Evolutionary conservation across 2,113 vertebrate genomes (phyloP).

Genomic region (Rhabdomys dilectus): DNA sequence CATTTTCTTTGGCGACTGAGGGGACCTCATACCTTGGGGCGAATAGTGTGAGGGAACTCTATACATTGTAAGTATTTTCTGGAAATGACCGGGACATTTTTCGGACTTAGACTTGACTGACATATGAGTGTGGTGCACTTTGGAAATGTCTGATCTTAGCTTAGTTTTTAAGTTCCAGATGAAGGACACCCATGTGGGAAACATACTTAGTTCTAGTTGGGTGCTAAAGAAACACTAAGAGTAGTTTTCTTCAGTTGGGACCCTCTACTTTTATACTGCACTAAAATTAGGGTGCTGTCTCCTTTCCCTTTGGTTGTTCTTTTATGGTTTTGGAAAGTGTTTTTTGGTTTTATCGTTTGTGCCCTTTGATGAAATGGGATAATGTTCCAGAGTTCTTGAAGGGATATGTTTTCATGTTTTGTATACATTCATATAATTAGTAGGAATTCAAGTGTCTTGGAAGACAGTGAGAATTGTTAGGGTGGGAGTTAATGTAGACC

Average conservation of each 20-base stretch:
- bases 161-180: neutral
- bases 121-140: neutral
- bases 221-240: conserved; percentile 27
- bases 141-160: neutral
- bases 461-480: neutral
- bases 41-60: neutral
- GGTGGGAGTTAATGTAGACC: conserved; percentile 34
- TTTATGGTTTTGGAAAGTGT: conserved; percentile 29
- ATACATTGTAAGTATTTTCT: conserved; percentile 6
- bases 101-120: conserved; percentile 20
- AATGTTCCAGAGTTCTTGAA: neutral
- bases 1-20: neutral
- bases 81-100: neutral
- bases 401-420: neutral
- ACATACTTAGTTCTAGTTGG: neutral
- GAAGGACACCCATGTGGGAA: neutral
- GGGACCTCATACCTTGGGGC: neutral
- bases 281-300: neutral
- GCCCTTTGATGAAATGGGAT: conserved; percentile 1
- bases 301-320: neutral
- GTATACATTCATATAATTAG: neutral
- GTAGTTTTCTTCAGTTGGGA: neutral
- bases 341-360: neutral
- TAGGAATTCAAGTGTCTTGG: neutral
- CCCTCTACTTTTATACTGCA: neutral